Base-by-base conservation (phyloP, 2,113 vertebrate genomes). In the Centrocercus urophasianus region DNA sequence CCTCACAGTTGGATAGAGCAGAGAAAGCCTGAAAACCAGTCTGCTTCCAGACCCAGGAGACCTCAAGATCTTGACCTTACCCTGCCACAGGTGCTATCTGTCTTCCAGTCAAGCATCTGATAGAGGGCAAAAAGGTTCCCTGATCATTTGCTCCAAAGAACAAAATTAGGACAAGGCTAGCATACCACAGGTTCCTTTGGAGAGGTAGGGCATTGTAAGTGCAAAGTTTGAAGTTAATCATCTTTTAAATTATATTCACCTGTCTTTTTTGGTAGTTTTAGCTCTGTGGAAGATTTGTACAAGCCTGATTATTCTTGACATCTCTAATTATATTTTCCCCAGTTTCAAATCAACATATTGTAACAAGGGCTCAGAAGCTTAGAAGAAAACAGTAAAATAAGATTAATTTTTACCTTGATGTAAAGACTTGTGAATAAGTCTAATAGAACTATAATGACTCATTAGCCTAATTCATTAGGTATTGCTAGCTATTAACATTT, bases 291-390 rank as follows among this genome's bases (percentile, higher is more conserved):
- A 91, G 24, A 66, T 50, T 60, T 40, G 30, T 80, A 91, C 77
- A 91, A 83, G 25, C 5, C 42, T 91, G 72, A 85, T 91, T 61
- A 65, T 16, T 87, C 54, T 76, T 80, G 64, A 47, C 56, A 73
- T 61, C 40, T 65, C 25, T 0, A 0, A 87, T 73, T 59, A 72
- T 48, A 91, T 84, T 85, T 89, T 70, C 47, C 59, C 36, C 61
- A 48, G 25, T 66, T 93, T 88, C 65, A 86, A 88, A 85, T 54
- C 40, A 88, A 20, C 13, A 7, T 19, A 8, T 17, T 11, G 7
- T 91, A 93, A 91, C 5, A 66, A 90, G 30, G 14, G 27, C 28
- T 63, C 79, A 42, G 32, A 94, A 91, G 36, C 88, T 91, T 80
- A 59, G n/a, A 24, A 60, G 57, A 79, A 85, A 94, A 66, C 25